Evolutionary conservation across 2,113 vertebrate species (phyloP).

Genomic region (Donacobius atricapilla): DNA sequence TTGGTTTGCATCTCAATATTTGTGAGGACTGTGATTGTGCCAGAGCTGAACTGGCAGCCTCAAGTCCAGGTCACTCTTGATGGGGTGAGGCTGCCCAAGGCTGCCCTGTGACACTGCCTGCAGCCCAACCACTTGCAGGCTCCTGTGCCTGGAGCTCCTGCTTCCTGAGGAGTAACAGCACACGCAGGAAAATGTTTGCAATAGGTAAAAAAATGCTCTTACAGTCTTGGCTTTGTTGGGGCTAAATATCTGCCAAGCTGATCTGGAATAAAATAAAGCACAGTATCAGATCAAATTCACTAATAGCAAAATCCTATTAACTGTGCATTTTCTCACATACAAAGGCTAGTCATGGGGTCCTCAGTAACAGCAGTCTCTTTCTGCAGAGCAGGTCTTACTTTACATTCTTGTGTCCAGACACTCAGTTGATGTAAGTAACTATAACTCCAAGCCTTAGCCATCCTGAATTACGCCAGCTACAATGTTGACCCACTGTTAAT

Average conservation of each 20-base stretch:
- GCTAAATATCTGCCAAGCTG: conserved; percentile 40
- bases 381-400: conserved; percentile 36
- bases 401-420: conserved; percentile 27
- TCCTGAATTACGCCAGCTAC: not conserved
- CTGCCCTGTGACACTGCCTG: not conserved
- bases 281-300: conserved; percentile 40
- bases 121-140: not conserved
- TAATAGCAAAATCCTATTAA: conserved; percentile 73
- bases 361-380: conserved; percentile 52
- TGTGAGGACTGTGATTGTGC: not conserved
- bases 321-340: conserved; percentile 60
- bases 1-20: not conserved
- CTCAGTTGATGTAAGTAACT: not conserved
- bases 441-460: not conserved
- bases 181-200: accelerated
- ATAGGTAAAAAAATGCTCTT: not conserved
- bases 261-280: conserved; percentile 39
- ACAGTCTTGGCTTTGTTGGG: conserved; percentile 22
- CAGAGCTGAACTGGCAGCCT: not conserved
- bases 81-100: not conserved
- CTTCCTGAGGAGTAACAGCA: not conserved
- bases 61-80: not conserved
- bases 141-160: not conserved
- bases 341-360: conserved; percentile 59
- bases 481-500: not conserved